These are phyloP conservation scores for Lutjanus erythropterus DNA, from an alignment of 2,113 vertebrate species.

Conservation along the genomic window DNA sequence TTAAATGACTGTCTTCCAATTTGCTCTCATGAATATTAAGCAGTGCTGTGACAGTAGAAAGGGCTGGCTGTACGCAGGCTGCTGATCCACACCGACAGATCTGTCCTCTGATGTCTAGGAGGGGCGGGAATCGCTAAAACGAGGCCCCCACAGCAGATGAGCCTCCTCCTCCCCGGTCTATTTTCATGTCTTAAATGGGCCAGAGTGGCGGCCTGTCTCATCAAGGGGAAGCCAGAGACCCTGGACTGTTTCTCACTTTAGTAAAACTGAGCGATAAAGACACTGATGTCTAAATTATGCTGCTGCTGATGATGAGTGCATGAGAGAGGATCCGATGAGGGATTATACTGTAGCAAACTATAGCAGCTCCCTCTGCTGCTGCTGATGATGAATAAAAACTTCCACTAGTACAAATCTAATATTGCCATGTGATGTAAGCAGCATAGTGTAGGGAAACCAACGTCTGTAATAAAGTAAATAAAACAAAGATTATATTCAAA, in stretches of 20 bases:
- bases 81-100: conserved; percentile 85
- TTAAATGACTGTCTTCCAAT: conserved; percentile 89
- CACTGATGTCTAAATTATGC: conserved; percentile 84
- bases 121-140: conserved; percentile 65
- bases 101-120: conserved; percentile 83
- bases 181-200: conserved; percentile 84
- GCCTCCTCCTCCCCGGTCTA: conserved; percentile 65
- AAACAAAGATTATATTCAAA: conserved; percentile 34
- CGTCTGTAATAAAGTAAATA: conserved; percentile 45
- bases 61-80: conserved; percentile 71
- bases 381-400: conserved; percentile 63
- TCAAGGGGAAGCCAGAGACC: conserved; percentile 75
- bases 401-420: conserved; percentile 53
- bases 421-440: conserved; percentile 40
- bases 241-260: conserved; percentile 67
- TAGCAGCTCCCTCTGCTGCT: conserved; percentile 79
- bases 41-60: conserved; percentile 83
- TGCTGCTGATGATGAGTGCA: conserved; percentile 66
- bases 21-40: conserved; percentile 91
- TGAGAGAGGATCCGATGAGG: conserved; percentile 73
- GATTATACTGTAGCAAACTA: conserved; percentile 69
- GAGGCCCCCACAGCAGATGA: conserved; percentile 68
- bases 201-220: conserved; percentile 79
- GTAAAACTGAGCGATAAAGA: conserved; percentile 75
- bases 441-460: conserved; percentile 4